Evolutionary conservation across 1,140 invertebrate species (phyloP), one percentile per base, ranked within the genome.

Genomic region (Nebria ingens): DNA sequence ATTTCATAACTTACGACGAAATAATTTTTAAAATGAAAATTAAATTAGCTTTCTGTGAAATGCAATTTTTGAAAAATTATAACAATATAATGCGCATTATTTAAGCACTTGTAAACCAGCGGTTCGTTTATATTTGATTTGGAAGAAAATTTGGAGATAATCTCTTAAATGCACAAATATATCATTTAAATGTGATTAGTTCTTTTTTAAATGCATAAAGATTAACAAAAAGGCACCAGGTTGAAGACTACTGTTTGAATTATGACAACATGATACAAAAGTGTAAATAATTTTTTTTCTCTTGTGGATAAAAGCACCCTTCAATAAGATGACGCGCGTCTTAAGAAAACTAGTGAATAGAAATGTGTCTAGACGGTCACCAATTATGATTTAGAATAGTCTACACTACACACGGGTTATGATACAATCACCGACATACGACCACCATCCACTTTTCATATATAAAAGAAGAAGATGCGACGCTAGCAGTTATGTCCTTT

Each of bases 341-440:
- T 45, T 11, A 45, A 45, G 40, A 45, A 45, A 45, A 45, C 40
- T 45, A n/a, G 6, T 45, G 40, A 45, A 45, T 45, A 45, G 40
- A 6, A 17, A 45, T 4, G 9, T 45, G 40, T 45, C 40, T 45
- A 45, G 40, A 45, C 40, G 40, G 40, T n/a, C 15, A 45, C 40
- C 40, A 45, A 45, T 45, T 45, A 45, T 45, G 40, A 45, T 45
- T 45, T 45, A 45, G 40, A 45, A 45, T 12, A 12, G 9, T 45
- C 17, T 17, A 11, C 40, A 17, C 4, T 17, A 45, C 40, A 4
- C n/a, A n/a, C n/a, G 25, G 6, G 25, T 6, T n/a, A 34, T 45
- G 40, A 12, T 17, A 45, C 3, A 11, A 9, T 29, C 25, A 29
- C 4, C 25, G 25, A 29, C 25, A 29, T 13, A 29, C 25, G 4